phyloP scores from a whole-genome alignment of 2,113 vertebrate species.

The Pandion haliaetus region DNA sequence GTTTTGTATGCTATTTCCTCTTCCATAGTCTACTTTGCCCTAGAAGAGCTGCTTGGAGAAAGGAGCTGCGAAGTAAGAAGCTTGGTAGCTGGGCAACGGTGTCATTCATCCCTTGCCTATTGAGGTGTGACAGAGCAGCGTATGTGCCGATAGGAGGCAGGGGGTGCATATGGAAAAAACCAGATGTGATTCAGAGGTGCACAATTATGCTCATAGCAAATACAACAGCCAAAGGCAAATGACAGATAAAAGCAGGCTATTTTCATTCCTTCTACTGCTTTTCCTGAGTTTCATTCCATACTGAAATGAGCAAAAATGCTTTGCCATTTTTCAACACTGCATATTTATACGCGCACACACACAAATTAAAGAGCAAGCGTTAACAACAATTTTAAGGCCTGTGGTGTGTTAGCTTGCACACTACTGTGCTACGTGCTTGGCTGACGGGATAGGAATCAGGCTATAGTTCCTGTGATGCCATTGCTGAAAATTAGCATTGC shows the following conservation, averaged over 20 bases:
- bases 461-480: not conserved
- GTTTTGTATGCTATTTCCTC: not conserved
- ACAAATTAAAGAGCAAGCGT: not conserved
- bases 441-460: not conserved
- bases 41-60: not conserved
- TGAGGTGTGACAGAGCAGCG: not conserved
- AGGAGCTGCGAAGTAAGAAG: not conserved
- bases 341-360: not conserved
- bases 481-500: not conserved
- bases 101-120: not conserved
- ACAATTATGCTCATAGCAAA: not conserved
- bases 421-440: not conserved
- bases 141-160: not conserved
- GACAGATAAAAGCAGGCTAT: not conserved
- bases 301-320: not conserved
- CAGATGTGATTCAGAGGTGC: not conserved
- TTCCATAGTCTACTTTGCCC: not conserved
- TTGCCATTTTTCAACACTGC: not conserved
- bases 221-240: not conserved
- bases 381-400: not conserved
- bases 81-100: not conserved
- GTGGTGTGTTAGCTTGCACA: accelerated
- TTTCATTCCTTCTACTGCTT: not conserved
- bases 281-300: not conserved
- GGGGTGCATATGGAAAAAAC: not conserved